Conservation (phyloP, 2,888 invertebrate species). For the Meteorus cinctellus region DNA sequence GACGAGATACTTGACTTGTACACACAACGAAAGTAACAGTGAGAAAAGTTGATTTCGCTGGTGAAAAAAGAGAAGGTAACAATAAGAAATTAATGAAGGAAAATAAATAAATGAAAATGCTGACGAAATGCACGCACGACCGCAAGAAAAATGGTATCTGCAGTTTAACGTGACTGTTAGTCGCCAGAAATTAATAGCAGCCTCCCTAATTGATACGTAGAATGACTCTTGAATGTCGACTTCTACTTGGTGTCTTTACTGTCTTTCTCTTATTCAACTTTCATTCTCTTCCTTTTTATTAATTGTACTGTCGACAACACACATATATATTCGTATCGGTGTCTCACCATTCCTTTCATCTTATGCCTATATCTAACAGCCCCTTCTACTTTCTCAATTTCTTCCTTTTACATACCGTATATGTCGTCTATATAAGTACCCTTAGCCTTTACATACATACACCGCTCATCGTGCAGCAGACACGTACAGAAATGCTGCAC, state of each 20-base stretch:
- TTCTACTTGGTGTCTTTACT: conserved; percentile 17
- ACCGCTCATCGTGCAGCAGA: conserved; percentile 33
- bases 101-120: conserved; percentile 45
- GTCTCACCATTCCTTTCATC: conserved; percentile 44
- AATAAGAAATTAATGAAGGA: conserved; percentile 48
- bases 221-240: conserved; percentile 56
- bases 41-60: conserved; percentile 4
- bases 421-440: conserved; percentile 13
- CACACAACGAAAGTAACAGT: neutral
- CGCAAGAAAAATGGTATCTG: conserved; percentile 62
- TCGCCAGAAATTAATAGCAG: conserved; percentile 66
- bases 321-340: conserved; percentile 45
- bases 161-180: conserved; percentile 62
- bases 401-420: conserved; percentile 31
- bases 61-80: conserved; percentile 24
- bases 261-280: neutral
- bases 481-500: conserved; percentile 41
- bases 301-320: conserved; percentile 42
- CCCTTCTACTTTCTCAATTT: conserved; percentile 29
- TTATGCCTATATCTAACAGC: conserved; percentile 35
- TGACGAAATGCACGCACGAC: conserved; percentile 9
- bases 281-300: conserved; percentile 35
- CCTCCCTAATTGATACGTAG: conserved; percentile 67
- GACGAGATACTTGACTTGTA: neutral
- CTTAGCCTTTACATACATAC: conserved; percentile 48